phyloP scores from a whole-genome alignment of 2,888 invertebrate species.

The Palloptera scutellata region DNA sequence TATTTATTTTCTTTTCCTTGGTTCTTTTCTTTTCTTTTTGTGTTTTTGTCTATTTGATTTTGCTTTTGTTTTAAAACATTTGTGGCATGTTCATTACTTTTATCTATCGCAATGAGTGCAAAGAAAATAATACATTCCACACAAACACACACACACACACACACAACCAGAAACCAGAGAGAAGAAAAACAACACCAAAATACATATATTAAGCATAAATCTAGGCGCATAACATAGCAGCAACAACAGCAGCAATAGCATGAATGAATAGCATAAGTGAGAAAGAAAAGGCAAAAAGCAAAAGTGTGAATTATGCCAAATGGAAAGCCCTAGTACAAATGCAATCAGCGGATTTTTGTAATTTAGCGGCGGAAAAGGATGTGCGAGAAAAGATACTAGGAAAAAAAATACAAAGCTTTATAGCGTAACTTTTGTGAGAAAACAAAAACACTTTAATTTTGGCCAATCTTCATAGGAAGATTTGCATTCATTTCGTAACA shows the following conservation, averaged over 20 bases:
- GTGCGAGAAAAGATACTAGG: constrained; percentile 27
- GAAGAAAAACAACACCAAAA: neutral
- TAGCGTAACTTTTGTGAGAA: too few relatives aligned
- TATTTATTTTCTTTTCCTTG: neutral
- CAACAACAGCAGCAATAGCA: constrained; percentile 32
- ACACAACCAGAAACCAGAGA: neutral
- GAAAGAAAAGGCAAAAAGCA: constrained; percentile 43
- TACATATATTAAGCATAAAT: constrained; percentile 47
- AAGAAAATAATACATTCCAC: neutral
- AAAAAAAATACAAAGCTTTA: too few relatives aligned
- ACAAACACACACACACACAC: neutral
- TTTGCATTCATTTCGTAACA: constrained; percentile 46
- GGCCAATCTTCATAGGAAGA: constrained; percentile 20
- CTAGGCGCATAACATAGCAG: constrained; percentile 51
- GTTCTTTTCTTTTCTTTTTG: neutral
- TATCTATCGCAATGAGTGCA: constrained; percentile 43
- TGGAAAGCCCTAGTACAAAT: constrained; percentile 43
- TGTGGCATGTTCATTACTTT: constrained; percentile 45
- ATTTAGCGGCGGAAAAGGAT: constrained; percentile 60
- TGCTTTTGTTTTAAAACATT: neutral
- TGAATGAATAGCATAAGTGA: too few relatives aligned
- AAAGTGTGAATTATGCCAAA: constrained; percentile 30
- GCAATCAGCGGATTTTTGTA: constrained; percentile 62
- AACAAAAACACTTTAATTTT: too few relatives aligned
- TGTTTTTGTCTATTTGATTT: neutral